Evolutionary conservation across 2,113 vertebrate genomes (phyloP).

Genomic region (Forbesichthys papilliferus): DNA sequence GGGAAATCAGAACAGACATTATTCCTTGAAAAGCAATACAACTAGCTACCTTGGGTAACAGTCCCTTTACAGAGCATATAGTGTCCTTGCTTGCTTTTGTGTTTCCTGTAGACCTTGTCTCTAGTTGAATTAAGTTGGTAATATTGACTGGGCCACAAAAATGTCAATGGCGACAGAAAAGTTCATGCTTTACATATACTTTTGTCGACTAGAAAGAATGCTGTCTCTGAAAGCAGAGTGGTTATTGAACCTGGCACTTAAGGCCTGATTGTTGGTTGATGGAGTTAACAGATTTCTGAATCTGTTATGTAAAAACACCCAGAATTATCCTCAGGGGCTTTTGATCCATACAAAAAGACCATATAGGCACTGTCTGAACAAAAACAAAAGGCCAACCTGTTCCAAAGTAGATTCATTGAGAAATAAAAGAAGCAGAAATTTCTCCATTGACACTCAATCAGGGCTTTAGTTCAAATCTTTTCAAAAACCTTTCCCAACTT

Average conservation of each 20-base stretch:
- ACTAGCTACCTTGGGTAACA: slow-evolving; percentile 13
- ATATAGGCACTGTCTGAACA: slow-evolving; percentile 16
- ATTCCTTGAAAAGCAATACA: slow-evolving; percentile 25
- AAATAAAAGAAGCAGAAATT: slow-evolving; percentile 9
- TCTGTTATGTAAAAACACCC: slow-evolving; percentile 60
- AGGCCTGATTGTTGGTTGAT: slow-evolving; percentile 44
- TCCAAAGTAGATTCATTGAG: slow-evolving; percentile 2
- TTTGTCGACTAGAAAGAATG: slow-evolving; percentile 39
- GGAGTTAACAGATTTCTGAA: slow-evolving; percentile 57
- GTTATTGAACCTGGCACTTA: slow-evolving; percentile 58
- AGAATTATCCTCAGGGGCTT: slow-evolving; percentile 32
- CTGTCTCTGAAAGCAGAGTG: slow-evolving; percentile 32
- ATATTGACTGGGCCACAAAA: slow-evolving; percentile 65
- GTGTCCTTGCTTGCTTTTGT: slow-evolving; percentile 29
- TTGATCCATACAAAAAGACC: slow-evolving; percentile 24
- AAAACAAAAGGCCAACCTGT: slow-evolving; percentile 17
- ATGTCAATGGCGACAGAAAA: slow-evolving; percentile 57
- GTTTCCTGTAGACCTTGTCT: slow-evolving; percentile 20
- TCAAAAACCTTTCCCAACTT: slow-evolving; percentile 1
- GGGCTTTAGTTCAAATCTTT: slow-evolving; percentile 7
- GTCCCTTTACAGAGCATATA: slow-evolving; percentile 35
- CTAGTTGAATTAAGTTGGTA: slow-evolving; percentile 53
- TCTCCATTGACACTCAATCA: neutral
- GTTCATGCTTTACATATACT: slow-evolving; percentile 53
- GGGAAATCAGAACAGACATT: slow-evolving; percentile 7